These are phyloP conservation scores for Dryomyza anilis DNA, from an alignment of 2,888 invertebrate species.

Conservation along the genomic window DNA sequence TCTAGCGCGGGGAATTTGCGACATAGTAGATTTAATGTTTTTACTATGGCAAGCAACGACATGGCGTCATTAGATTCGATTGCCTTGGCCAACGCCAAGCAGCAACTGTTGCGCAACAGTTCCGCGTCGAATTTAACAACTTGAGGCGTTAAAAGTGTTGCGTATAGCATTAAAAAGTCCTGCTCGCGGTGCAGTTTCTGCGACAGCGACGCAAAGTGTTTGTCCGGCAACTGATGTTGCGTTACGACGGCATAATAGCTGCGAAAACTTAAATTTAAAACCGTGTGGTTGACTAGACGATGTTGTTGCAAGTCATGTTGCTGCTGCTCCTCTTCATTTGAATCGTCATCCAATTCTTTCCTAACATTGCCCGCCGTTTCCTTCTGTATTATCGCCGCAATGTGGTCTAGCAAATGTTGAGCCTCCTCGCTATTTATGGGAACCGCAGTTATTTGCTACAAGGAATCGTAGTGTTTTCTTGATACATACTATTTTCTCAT, in stretches of 20 bases:
- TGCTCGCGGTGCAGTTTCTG: slow-evolving; percentile 17
- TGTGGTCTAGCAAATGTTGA: slow-evolving; percentile 32
- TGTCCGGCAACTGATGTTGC: slow-evolving; percentile 41
- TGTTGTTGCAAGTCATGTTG: no score
- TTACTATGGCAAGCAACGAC: slow-evolving; percentile 46
- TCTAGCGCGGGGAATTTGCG: slow-evolving; percentile 46
- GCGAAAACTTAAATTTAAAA: slow-evolving; percentile 49
- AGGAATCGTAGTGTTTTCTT: background rate
- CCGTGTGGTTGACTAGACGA: slow-evolving; percentile 43
- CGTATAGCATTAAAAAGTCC: slow-evolving; percentile 47
- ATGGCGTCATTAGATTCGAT: slow-evolving; percentile 42
- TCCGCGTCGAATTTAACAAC: slow-evolving; percentile 38
- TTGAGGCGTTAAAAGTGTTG: slow-evolving; percentile 51
- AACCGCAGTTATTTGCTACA: background rate
- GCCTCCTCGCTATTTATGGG: slow-evolving; percentile 19
- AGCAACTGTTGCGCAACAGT: slow-evolving; percentile 42
- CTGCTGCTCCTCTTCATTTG: no score
- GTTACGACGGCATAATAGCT: slow-evolving; percentile 49
- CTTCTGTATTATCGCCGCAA: slow-evolving; percentile 35
- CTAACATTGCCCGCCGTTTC: slow-evolving; percentile 16
- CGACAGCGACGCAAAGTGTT: slow-evolving; percentile 36
- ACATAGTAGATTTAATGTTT: slow-evolving; percentile 51
- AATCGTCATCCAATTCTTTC: background rate
- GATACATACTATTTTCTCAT: no score
- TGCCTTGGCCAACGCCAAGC: slow-evolving; percentile 41